Conservation (phyloP, 2,888 invertebrate species). For the Drosophila atroscutellata region DNA sequence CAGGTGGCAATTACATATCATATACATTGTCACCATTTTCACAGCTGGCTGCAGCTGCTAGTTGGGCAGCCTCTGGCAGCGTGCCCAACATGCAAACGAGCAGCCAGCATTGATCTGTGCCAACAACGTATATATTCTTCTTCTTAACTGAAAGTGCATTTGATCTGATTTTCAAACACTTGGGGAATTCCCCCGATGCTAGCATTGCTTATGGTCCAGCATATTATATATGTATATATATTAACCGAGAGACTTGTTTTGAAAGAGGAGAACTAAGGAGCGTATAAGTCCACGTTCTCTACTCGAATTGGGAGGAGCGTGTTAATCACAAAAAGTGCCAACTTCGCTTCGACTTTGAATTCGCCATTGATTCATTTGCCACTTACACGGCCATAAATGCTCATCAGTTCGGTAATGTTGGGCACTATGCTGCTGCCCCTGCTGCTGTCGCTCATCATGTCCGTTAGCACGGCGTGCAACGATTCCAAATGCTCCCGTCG, state of each 20-base stretch:
- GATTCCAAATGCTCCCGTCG: slow-evolving; percentile 92
- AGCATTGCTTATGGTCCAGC: too few relatives aligned
- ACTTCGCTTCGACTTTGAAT: not conserved
- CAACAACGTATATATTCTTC: not conserved
- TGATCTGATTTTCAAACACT: not conserved
- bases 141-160: not conserved
- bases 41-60: slow-evolving; percentile 10
- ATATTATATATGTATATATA: not conserved
- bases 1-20: not conserved
- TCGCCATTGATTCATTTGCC: not conserved
- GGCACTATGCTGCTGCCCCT: slow-evolving; percentile 88
- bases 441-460: slow-evolving; percentile 88
- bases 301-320: not conserved
- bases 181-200: not conserved
- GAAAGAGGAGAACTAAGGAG: not conserved
- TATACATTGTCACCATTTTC: not conserved
- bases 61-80: not conserved
- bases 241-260: not conserved
- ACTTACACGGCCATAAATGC: slow-evolving; percentile 94
- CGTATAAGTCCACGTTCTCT: not conserved
- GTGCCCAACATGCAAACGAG: not conserved
- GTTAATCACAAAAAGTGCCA: not conserved
- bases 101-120: not conserved
- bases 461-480: slow-evolving; percentile 89
- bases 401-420: slow-evolving; percentile 91